phyloP scores from a whole-genome alignment of 2,113 vertebrate species.

The Hippocampus zosterae region DNA sequence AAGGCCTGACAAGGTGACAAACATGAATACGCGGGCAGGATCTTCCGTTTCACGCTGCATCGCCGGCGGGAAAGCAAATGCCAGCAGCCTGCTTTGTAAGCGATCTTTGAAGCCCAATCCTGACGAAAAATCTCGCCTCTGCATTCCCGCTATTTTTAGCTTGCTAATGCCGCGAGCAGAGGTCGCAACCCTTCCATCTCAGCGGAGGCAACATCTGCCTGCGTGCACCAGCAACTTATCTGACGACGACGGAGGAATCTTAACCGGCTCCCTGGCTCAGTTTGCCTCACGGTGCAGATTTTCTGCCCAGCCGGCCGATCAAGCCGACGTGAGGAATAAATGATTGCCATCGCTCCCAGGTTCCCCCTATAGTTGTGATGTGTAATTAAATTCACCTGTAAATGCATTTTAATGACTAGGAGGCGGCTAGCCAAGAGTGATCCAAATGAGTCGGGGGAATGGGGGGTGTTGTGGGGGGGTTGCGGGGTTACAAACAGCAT shows the following conservation, averaged over 20 bases:
- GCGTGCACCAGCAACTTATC: slow-evolving; percentile 35
- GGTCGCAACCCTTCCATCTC: slow-evolving; percentile 60
- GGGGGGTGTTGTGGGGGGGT: too few relatives aligned
- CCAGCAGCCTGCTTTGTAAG: slow-evolving; percentile 50
- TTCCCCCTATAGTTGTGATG: background rate
- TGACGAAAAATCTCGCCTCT: slow-evolving; percentile 60
- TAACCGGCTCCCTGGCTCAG: background rate
- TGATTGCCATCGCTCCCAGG: background rate
- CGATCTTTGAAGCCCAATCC: slow-evolving; percentile 60
- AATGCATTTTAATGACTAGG: background rate
- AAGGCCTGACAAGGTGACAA: background rate
- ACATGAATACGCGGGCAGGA: background rate
- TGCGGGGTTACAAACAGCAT: background rate
- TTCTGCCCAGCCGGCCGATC: background rate
- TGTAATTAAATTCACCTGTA: background rate
- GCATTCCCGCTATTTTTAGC: slow-evolving; percentile 61
- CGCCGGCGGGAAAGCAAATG: slow-evolving; percentile 11
- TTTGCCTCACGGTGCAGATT: background rate
- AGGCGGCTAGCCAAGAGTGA: too few relatives aligned
- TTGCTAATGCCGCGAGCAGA: slow-evolving; percentile 60
- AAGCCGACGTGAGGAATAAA: background rate
- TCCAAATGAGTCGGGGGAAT: background rate
- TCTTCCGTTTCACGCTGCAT: background rate
- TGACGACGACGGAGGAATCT: slow-evolving; percentile 28
- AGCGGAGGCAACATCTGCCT: slow-evolving; percentile 63